phyloP scores from a whole-genome alignment of 92 coral and sea anemone species.

The Parazoanthus swiftii region DNA sequence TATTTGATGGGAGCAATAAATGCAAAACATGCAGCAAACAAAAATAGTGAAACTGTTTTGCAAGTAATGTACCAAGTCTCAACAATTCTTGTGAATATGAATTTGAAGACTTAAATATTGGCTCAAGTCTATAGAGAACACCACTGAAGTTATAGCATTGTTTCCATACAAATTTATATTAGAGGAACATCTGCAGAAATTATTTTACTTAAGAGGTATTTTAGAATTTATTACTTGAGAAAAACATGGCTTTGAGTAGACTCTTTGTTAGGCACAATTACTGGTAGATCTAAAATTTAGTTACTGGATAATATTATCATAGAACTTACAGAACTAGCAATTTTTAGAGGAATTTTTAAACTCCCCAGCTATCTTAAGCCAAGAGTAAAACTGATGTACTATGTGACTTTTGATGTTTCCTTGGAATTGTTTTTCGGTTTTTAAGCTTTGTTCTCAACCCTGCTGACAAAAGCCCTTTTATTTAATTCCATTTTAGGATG shows the following conservation, averaged over 20 bases:
- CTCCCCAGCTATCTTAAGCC: no score
- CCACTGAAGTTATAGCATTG: background rate
- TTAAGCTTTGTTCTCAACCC: background rate
- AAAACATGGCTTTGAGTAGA: no score
- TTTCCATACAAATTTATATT: background rate
- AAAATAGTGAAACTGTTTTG: background rate
- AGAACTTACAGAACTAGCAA: no score
- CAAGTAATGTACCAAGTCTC: background rate
- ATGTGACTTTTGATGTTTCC: background rate
- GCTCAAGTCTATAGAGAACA: background rate
- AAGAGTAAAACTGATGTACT: no score
- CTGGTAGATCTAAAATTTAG: no score
- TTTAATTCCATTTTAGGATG: conserved; percentile 60
- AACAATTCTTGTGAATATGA: background rate
- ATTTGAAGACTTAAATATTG: background rate
- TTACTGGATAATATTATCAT: no score
- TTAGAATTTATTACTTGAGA: no score
- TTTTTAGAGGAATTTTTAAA: no score
- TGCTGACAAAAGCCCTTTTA: background rate
- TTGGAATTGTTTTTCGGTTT: background rate
- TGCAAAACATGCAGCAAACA: background rate
- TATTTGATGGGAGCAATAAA: background rate
- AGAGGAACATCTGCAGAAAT: background rate
- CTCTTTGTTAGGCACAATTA: background rate
- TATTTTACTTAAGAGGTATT: background rate